Conservation (phyloP, 2,113 vertebrate species). For the Aptenodytes patagonicus region DNA sequence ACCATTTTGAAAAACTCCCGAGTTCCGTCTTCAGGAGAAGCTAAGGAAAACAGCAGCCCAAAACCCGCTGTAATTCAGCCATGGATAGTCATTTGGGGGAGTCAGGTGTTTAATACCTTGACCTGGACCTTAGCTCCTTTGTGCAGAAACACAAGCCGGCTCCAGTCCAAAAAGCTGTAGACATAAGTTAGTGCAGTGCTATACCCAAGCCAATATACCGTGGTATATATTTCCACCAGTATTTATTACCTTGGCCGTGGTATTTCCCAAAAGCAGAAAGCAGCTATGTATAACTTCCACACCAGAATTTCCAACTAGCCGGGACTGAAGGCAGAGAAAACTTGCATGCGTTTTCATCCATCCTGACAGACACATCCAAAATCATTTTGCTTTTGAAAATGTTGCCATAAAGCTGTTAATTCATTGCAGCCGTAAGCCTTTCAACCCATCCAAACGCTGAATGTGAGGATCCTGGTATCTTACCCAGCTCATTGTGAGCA, state of each 20-base stretch:
- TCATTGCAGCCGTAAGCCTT: background rate
- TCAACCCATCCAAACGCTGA: background rate
- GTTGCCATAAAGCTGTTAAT: background rate
- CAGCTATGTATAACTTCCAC: background rate
- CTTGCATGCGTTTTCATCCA: background rate
- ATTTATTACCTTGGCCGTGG: constrained; percentile 28
- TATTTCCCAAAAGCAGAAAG: constrained; percentile 42
- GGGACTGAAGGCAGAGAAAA: background rate
- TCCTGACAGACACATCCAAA: background rate
- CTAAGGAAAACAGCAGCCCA: background rate
- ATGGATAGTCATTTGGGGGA: background rate
- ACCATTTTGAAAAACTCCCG: background rate
- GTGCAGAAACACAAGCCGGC: background rate
- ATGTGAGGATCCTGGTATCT: background rate
- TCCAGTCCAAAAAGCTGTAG: background rate
- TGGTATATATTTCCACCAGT: constrained; percentile 20
- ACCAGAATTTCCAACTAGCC: constrained; percentile 5
- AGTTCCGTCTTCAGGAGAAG: background rate
- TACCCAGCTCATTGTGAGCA: background rate
- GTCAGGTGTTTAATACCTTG: background rate
- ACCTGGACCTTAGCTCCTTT: background rate
- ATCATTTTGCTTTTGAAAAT: background rate
- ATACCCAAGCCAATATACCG: background rate
- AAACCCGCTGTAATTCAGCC: background rate
- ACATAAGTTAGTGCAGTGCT: constrained; percentile 21